Evolutionary conservation across 2,888 invertebrate species (phyloP).

Genomic region (Melipona beecheii): DNA sequence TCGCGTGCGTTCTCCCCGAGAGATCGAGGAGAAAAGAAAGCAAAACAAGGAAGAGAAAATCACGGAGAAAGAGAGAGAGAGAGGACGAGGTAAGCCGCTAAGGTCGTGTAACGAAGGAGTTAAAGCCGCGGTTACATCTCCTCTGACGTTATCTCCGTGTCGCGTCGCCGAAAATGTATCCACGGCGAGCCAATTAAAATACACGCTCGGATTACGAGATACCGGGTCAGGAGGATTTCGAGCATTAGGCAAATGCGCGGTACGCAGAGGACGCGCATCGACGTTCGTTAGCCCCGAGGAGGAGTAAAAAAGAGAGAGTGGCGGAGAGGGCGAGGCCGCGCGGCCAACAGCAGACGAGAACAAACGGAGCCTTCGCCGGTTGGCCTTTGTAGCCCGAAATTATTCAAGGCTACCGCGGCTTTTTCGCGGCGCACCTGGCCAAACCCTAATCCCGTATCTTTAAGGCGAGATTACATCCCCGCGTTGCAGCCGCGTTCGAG

Average conservation of each 20-base stretch:
- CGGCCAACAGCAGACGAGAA: conserved; percentile 5
- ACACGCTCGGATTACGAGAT: conserved; percentile 57
- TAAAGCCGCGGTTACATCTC: conserved; percentile 51
- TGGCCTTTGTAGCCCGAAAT: conserved; percentile 47
- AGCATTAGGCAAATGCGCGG: conserved; percentile 60
- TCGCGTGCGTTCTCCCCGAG: conserved; percentile 9
- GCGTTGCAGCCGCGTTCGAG: neutral
- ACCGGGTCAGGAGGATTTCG: conserved; percentile 52
- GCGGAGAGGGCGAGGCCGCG: too few relatives aligned
- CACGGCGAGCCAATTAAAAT: conserved; percentile 61
- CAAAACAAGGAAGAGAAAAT: accelerated
- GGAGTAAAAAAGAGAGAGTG: conserved; percentile 28
- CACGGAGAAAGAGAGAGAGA: neutral
- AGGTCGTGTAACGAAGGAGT: conserved; percentile 41
- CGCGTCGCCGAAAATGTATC: conserved; percentile 51
- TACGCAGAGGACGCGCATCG: conserved; percentile 56
- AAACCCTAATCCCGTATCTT: conserved; percentile 46
- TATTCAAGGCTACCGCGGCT: conserved; percentile 27
- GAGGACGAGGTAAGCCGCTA: neutral
- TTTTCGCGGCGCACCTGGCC: conserved; percentile 1
- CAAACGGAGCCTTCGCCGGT: conserved; percentile 6
- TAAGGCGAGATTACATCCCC: conserved; percentile 46
- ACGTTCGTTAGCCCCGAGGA: conserved; percentile 35
- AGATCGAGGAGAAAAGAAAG: too few relatives aligned
- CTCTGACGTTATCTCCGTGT: conserved; percentile 50